Base-by-base conservation (phyloP, 2,888 invertebrate species). In the Agriopis marginaria region DNA sequence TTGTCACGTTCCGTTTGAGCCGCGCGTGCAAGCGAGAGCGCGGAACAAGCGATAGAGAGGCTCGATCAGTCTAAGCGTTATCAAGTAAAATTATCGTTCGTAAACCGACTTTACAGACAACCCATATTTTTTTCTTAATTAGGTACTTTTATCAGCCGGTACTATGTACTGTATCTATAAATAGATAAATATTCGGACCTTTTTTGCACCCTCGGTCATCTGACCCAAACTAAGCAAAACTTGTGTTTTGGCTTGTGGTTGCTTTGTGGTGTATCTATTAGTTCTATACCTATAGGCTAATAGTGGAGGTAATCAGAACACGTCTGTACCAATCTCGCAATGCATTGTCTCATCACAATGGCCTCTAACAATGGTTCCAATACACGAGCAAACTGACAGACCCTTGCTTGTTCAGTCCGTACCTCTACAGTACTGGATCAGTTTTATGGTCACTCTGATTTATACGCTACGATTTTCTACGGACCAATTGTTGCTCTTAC, bases 281-380 rank as follows among this genome's bases (percentile, higher is more conserved):
- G 44, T 49, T 23, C 10, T 12, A 68, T 59, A 54, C 14, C 10
- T 12, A 68, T 59, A 54, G 49, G 11, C 40, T 14, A 53, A 47
- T 49, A 39, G 59, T 17, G 42, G 1, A 7, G 9, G n/a, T 56
- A 69, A 69, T 69, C 64, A 69, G 58, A 12, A 8, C 69, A 59
- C 32, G 59, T 55, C 61, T 45, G 32, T 32, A 40, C 32, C 39
- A n/a, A 44, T 42, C 42, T 5, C 61, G 51, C 9, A 17, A 42
- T 14, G 65, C 56, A 65, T 69, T 69, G 69, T 69, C 60, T 56
- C 61, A 1, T 40, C 40, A 65, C 61, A 69, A 64, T 62, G 50
- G 61, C 5, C 17, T 10, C 49, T 12, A 51, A 69, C 55, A 65
- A 69, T 69, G 61, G 12, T 8, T 23, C 49, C 44, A 14, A 49